A percentile compares a stretch with the other conserved stretches of the same genome.
These are phyloP conservation scores for Aphodius granarius DNA, from an alignment of 2,888 invertebrate species.

Conservation along the genomic window DNA sequence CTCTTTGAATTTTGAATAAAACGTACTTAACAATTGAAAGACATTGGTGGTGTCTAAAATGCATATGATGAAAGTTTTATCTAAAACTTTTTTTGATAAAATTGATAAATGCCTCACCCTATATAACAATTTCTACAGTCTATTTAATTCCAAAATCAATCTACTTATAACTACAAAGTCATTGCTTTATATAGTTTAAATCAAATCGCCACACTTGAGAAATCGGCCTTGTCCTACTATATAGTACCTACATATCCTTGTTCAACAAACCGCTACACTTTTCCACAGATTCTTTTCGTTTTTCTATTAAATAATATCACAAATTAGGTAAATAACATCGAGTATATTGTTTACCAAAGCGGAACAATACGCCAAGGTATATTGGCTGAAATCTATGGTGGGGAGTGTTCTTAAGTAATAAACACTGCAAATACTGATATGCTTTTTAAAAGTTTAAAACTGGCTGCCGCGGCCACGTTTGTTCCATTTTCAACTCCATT, in stretches of 20 bases:
- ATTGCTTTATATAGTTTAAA: too few species aligned
- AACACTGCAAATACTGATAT: not conserved
- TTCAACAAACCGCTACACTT: not conserved
- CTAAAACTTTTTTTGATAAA: too few species aligned
- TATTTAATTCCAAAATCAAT: too few species aligned
- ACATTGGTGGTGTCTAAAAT: too few species aligned
- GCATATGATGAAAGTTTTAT: too few species aligned
- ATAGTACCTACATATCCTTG: not conserved
- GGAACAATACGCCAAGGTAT: not conserved
- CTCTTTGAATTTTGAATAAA: too few species aligned
- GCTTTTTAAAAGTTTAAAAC: not conserved
- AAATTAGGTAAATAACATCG: not conserved
- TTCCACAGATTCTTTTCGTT: not conserved
- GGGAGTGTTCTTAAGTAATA: not conserved
- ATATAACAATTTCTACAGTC: too few species aligned
- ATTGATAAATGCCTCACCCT: too few species aligned
- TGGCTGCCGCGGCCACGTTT: not conserved
- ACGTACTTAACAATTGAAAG: too few species aligned
- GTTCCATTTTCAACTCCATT: not conserved
- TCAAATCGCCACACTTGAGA: too few species aligned
- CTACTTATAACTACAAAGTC: too few species aligned
- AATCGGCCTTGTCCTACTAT: not conserved
- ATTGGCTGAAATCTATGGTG: not conserved
- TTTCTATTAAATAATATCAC: too few species aligned
- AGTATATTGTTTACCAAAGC: not conserved